These are phyloP conservation scores for Oplegnathus fasciatus DNA, from an alignment of 2,113 vertebrate species.

Conservation along the genomic window DNA sequence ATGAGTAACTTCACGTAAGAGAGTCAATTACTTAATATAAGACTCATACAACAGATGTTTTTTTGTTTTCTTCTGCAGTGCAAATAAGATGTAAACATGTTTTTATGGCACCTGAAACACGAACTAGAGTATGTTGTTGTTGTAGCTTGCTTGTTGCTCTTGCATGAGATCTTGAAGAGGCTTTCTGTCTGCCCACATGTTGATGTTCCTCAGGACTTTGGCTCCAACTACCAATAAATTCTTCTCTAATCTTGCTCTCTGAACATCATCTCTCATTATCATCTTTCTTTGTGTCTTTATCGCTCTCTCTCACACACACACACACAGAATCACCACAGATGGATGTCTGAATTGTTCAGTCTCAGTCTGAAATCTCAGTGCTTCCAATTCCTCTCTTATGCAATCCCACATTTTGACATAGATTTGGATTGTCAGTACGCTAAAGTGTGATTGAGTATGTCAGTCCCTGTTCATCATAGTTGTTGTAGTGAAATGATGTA, in stretches of 20 bases:
- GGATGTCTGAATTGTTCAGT: constrained; percentile 34
- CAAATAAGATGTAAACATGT: constrained; percentile 1
- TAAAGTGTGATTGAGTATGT: constrained; percentile 21
- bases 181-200: constrained; percentile 30
- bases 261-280: constrained; percentile 37
- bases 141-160: constrained; percentile 16
- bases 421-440: constrained; percentile 27
- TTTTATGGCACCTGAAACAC: constrained; percentile 28
- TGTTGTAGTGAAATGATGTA: not conserved
- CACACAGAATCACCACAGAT: constrained; percentile 25
- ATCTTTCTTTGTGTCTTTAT: constrained; percentile 43
- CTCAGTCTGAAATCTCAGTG: constrained; percentile 5
- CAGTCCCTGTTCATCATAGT: constrained; percentile 14
- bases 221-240: constrained; percentile 34
- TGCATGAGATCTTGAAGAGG: constrained; percentile 44
- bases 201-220: constrained; percentile 41
- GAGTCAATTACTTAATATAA: not conserved
- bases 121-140: constrained; percentile 20
- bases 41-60: not conserved
- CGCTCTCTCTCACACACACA: constrained; percentile 11
- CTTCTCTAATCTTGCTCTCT: constrained; percentile 24
- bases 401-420: constrained; percentile 35
- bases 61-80: not conserved
- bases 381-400: constrained; percentile 31
- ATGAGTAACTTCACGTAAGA: not conserved